phyloP scores from a whole-genome alignment of 2,888 invertebrate genomes.

The Alcis repandata region DNA sequence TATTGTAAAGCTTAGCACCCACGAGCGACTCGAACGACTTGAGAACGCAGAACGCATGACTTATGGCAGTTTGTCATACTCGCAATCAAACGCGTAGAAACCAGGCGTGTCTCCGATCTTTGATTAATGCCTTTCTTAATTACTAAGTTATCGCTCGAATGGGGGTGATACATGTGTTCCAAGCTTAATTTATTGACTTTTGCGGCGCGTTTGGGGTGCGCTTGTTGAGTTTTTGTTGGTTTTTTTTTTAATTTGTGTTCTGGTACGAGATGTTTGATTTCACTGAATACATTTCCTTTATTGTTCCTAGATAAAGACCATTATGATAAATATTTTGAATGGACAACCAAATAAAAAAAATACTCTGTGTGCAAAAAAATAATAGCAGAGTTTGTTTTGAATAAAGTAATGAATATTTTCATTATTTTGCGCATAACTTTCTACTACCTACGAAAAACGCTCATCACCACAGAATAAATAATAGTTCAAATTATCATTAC shows the following conservation, averaged over 20 bases:
- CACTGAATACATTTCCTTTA: too few relatives aligned
- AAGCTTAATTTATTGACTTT: conserved; percentile 82
- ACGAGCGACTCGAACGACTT: conserved; percentile 42
- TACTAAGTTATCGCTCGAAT: conserved; percentile 79
- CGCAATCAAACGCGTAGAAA: conserved; percentile 70
- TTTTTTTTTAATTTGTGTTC: too few relatives aligned
- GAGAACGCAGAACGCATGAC: conserved; percentile 65
- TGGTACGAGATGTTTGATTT: too few relatives aligned
- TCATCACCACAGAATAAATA: too few relatives aligned
- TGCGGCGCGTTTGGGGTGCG: conserved; percentile 57
- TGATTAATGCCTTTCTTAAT: conserved; percentile 86
- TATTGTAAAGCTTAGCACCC: conserved; percentile 64
- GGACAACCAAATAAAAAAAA: too few relatives aligned
- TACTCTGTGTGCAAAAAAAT: too few relatives aligned
- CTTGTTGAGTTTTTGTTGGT: conserved; percentile 50
- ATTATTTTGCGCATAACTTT: too few relatives aligned
- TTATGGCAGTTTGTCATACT: conserved; percentile 79
- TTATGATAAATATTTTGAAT: too few relatives aligned
- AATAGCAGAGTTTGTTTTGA: too few relatives aligned
- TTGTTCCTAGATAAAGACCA: too few relatives aligned
- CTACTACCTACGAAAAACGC: too few relatives aligned
- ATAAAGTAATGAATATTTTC: too few relatives aligned
- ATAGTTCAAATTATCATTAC: not conserved
- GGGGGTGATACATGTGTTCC: conserved; percentile 79
- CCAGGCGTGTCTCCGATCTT: conserved; percentile 71